A percentile compares a stretch with the other conserved stretches of the same genome.
These are phyloP conservation scores for Amphipyra berbera DNA, from an alignment of 2,888 invertebrate species.

Conservation along the genomic window DNA sequence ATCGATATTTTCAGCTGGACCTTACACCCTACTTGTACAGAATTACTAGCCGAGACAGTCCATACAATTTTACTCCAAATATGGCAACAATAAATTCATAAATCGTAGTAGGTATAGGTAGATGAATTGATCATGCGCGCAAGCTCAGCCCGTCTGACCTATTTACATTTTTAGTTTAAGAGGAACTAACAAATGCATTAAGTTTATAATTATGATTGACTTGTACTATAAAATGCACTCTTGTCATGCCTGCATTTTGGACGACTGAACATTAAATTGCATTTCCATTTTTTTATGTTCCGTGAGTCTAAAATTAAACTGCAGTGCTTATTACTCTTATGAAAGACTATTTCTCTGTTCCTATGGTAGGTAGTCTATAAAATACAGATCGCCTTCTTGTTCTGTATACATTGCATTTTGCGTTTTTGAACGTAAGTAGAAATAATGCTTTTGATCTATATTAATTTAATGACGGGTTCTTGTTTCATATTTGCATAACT, in stretches of 20 bases:
- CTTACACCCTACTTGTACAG: neutral
- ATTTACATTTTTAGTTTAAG: slow-evolving; percentile 44
- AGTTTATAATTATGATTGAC: slow-evolving; percentile 44
- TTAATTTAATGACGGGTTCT: slow-evolving; percentile 17
- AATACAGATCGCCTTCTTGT: too few species aligned
- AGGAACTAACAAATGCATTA: slow-evolving; percentile 17
- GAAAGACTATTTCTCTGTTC: slow-evolving; percentile 8
- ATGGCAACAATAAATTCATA: slow-evolving; percentile 20
- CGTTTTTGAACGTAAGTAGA: too few species aligned
- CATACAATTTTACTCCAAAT: neutral
- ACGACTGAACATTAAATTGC: slow-evolving; percentile 2
- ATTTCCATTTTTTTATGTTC: slow-evolving; percentile 12
- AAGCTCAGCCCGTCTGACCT: slow-evolving; percentile 38
- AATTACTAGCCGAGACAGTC: neutral
- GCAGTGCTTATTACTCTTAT: slow-evolving; percentile 28
- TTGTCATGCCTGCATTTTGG: slow-evolving; percentile 7
- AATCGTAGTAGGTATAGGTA: slow-evolving; percentile 10
- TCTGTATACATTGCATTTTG: too few species aligned
- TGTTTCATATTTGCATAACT: slow-evolving; percentile 9
- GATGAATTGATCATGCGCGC: slow-evolving; percentile 42
- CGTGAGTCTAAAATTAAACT: slow-evolving; percentile 19
- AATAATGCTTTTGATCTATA: slow-evolving; percentile 32
- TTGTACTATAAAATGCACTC: slow-evolving; percentile 43
- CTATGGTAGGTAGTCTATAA: slow-evolving; percentile 20
- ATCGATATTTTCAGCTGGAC: too few species aligned